Base-by-base conservation (phyloP, 2,113 vertebrate species). In the Cichladusa arquata region DNA sequence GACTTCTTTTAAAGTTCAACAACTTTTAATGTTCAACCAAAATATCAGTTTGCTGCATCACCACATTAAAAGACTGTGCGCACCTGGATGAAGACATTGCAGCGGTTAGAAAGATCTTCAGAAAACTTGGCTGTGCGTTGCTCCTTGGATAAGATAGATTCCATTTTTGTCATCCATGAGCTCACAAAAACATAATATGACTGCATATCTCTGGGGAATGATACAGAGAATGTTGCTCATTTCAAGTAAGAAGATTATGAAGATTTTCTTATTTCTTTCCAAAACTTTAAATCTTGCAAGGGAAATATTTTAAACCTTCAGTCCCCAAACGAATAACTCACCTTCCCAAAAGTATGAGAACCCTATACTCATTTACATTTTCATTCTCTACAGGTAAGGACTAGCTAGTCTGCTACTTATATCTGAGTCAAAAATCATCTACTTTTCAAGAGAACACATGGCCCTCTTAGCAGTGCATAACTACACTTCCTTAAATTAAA, bases 81-180 rank as follows among this genome's bases (percentile, higher is more conserved):
- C 58, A 99, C 99, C 99, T 99, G 99, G 92, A 99, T 98, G 98
- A 99, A 99, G 93, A 99, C 96, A 61, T 98, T 99, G 96, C 99
- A 99, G 94, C 99, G 98, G 96, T 98, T 99, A 88, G 98, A 99
- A 81, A 99, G 98, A 90, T 99, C 99, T 79, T 99, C 99, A 36
- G 98, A 98, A 97, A 99, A 98, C 92, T 98, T 99, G 33, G 99
- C 98, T 51, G 92, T 72, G 72, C 97, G 98, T 60, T 99, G 99
- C 65, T 99, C 99, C 93, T 99, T 99, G 70, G 98, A 99, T 91
- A 99, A 97, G 86, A 99, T 98, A 38, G 99, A 99, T 95, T 99
- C 99, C 99, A 99, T 99, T 98, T 99, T 99, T 98, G 99, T 99
- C 99, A 99, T 99, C 99, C 99, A 99, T 0, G 99, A 99, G 54